These are phyloP conservation scores for Xestia c-nigrum DNA, from an alignment of 2,888 invertebrate species.

Conservation along the genomic window DNA sequence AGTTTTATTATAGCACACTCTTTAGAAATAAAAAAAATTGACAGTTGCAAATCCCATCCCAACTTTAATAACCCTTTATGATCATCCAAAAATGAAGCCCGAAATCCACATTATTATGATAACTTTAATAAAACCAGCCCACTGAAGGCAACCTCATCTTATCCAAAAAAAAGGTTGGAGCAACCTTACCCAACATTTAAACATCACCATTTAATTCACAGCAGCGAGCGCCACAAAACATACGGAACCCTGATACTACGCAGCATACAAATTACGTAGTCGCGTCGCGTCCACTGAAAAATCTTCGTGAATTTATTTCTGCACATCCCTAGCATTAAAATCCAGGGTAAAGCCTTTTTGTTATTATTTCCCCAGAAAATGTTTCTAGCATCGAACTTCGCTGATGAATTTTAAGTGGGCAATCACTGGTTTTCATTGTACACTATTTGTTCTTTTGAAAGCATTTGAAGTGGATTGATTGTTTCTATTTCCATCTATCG, in stretches of 20 bases:
- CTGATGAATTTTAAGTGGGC: conserved; percentile 69
- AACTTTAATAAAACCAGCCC: background rate
- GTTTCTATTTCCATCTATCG: conserved; percentile 39
- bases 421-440: conserved; percentile 57
- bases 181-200: background rate
- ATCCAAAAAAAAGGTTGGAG: accelerated
- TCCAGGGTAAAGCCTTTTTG: conserved; percentile 75
- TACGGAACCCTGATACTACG: conserved; percentile 69
- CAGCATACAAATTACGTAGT: conserved; percentile 81
- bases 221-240: background rate
- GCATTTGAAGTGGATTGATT: conserved; percentile 50
- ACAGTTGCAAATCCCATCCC: background rate
- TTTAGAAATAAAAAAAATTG: background rate
- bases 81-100: background rate
- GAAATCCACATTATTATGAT: background rate
- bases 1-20: background rate
- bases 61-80: too few species aligned
- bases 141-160: background rate
- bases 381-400: conserved; percentile 60
- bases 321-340: conserved; percentile 79
- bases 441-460: conserved; percentile 56
- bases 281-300: conserved; percentile 81
- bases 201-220: background rate
- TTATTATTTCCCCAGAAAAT: conserved; percentile 76
- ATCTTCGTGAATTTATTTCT: conserved; percentile 84